These are phyloP conservation scores for Drosophila testacea DNA, from an alignment of 2,888 invertebrate species.

Conservation along the genomic window DNA sequence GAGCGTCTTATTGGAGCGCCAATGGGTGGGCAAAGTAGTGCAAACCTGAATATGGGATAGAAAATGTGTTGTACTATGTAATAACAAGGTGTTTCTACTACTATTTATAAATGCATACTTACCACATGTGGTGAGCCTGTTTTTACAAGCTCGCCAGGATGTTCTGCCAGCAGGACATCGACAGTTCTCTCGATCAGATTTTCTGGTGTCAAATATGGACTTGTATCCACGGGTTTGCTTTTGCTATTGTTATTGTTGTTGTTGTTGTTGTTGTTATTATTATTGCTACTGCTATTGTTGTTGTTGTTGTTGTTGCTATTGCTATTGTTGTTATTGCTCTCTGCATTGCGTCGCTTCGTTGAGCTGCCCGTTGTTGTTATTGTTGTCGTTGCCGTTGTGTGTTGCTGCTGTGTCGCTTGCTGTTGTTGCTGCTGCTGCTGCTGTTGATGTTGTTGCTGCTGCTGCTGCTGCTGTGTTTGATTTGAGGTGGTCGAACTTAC, in stretches of 20 bases:
- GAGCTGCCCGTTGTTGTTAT: constrained; percentile 51
- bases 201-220: constrained; percentile 90
- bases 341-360: constrained; percentile 16
- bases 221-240: constrained; percentile 81
- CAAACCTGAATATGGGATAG: constrained; percentile 86
- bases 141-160: constrained; percentile 96
- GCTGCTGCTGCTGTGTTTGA: constrained; percentile 72
- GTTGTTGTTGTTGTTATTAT: constrained; percentile 68
- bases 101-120: constrained; percentile 64
- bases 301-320: constrained; percentile 64
- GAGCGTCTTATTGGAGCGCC: constrained; percentile 98
- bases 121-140: constrained; percentile 98
- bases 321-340: constrained; percentile 56
- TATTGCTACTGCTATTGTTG: constrained; percentile 45
- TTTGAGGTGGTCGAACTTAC: constrained; percentile 90
- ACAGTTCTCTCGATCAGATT: constrained; percentile 93
- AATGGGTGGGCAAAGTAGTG: constrained; percentile 96
- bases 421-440: constrained; percentile 48
- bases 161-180: constrained; percentile 94
- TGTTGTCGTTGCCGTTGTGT: constrained; percentile 62
- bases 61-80: neutral
- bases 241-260: constrained; percentile 69
- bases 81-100: neutral
- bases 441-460: constrained; percentile 59
- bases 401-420: constrained; percentile 50